Evolutionary conservation across 1,140 invertebrate species (phyloP).

Genomic region (Drosophila subobscura): DNA sequence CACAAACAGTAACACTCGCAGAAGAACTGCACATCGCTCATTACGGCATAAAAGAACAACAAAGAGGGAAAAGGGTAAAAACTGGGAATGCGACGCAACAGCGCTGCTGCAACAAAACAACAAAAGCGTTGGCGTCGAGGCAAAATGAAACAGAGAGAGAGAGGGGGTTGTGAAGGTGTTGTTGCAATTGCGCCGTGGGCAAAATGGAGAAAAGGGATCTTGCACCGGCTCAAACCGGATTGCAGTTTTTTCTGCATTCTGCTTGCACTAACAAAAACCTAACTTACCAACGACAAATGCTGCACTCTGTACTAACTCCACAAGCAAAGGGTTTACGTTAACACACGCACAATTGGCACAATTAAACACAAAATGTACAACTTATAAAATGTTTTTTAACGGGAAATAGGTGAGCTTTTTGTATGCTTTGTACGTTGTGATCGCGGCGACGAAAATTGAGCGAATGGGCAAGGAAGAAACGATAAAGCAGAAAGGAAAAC

Average conservation of each 20-base stretch:
- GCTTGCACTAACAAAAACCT: not conserved
- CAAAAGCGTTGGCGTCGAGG: too few relatives aligned
- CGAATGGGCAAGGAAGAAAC: constrained; percentile 51
- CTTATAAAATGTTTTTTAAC: not conserved
- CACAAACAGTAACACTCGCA: constrained; percentile 19
- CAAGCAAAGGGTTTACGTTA: not conserved
- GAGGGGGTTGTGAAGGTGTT: constrained; percentile 24
- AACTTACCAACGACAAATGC: constrained; percentile 14
- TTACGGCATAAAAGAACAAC: constrained; percentile 40
- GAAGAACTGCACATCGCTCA: constrained; percentile 16
- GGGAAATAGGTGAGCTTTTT: constrained; percentile 1
- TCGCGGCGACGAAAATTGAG: constrained; percentile 42
- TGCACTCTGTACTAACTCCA: not conserved
- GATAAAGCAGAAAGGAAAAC: constrained; percentile 40
- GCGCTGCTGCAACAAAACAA: too few relatives aligned
- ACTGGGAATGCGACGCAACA: constrained; percentile 37
- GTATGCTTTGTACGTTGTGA: constrained; percentile 31
- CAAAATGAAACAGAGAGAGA: too few relatives aligned
- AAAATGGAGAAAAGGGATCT: constrained; percentile 40
- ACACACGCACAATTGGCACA: constrained; percentile 5
- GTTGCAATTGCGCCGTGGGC: constrained; percentile 43
- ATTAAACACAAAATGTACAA: constrained; percentile 7
- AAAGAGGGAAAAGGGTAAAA: constrained; percentile 19
- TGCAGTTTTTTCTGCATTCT: not conserved
- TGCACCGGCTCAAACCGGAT: constrained; percentile 35